A percentile compares a stretch with the other conserved stretches of the same genome.
phyloP scores from a whole-genome alignment of 1,140 invertebrate species.

The Cephus cinctus region DNA sequence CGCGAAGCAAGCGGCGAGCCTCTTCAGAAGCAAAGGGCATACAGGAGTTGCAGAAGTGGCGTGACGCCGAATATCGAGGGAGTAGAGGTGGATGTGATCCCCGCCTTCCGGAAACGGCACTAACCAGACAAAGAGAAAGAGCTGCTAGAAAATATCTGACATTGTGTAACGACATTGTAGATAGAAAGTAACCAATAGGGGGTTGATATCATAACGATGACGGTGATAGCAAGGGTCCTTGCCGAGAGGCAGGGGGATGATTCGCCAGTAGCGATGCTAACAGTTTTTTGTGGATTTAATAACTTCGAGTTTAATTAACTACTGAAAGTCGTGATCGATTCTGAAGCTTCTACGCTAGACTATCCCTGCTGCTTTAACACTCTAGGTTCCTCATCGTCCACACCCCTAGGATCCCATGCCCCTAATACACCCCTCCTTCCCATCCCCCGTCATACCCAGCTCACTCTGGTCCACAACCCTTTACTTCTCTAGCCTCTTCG shows the following conservation, averaged over 20 bases:
- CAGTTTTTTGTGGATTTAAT: constrained; percentile 49
- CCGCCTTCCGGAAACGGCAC: too few species aligned
- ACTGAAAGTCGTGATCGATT: constrained; percentile 48
- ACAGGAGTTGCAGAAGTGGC: too few species aligned
- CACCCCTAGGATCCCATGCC: too few species aligned
- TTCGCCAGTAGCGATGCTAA: constrained; percentile 23
- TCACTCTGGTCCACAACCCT: constrained; percentile 5
- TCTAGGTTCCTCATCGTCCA: too few species aligned
- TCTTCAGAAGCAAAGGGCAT: too few species aligned
- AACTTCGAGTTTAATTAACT: constrained; percentile 53
- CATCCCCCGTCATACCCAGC: constrained; percentile 9
- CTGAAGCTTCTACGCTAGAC: too few species aligned
- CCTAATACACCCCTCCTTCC: constrained; percentile 18
- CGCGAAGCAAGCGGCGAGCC: too few species aligned
- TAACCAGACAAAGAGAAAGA: neutral
- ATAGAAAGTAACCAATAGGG: constrained; percentile 12
- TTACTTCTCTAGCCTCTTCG: constrained; percentile 13
- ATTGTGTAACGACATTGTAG: constrained; percentile 12
- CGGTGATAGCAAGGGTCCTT: neutral
- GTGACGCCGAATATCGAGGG: too few species aligned
- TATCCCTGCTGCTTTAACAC: too few species aligned
- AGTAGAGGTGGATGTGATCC: too few species aligned
- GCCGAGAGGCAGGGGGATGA: constrained; percentile 5
- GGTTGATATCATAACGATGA: neutral
- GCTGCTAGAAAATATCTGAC: constrained; percentile 11